A percentile compares a stretch with the other conserved stretches of the same genome.
Evolutionary conservation across 2,888 invertebrate genomes (phyloP).

Genomic region (Dromius quadrimaculatus): DNA sequence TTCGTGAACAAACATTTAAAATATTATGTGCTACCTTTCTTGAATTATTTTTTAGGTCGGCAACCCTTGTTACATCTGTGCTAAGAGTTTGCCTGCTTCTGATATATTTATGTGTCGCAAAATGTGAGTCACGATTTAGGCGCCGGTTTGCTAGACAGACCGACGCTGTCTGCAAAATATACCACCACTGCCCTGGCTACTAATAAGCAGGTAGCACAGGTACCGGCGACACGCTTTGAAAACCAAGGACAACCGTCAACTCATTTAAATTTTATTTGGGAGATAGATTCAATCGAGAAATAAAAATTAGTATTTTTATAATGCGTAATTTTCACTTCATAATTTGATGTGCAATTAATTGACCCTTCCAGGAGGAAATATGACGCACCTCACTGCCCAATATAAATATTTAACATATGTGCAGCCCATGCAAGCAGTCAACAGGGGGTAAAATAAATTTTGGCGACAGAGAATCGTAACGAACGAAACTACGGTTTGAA

Average conservation of each 20-base stretch:
- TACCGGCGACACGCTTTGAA: not conserved
- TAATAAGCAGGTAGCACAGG: conserved; percentile 9
- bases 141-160: conserved; percentile 2
- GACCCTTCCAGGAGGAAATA: not conserved
- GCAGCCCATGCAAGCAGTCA: not conserved
- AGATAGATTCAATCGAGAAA: no score
- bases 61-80: no score
- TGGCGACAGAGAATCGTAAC: not conserved
- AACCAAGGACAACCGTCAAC: conserved; percentile 5
- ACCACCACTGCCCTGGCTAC: not conserved
- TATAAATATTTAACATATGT: conserved; percentile 4
- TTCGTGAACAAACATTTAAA: no score
- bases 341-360: no score
- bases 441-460: no score
- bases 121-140: not conserved
- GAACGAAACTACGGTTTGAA: not conserved
- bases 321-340: no score
- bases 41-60: no score
- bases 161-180: conserved; percentile 7
- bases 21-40: no score
- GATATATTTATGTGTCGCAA: not conserved
- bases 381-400: not conserved
- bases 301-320: no score
- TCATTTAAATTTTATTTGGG: no score
- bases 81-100: not conserved